Evolutionary conservation across 2,797 vertebrate species (phyloP).

Genomic region (Trachops cirrhosus): DNA sequence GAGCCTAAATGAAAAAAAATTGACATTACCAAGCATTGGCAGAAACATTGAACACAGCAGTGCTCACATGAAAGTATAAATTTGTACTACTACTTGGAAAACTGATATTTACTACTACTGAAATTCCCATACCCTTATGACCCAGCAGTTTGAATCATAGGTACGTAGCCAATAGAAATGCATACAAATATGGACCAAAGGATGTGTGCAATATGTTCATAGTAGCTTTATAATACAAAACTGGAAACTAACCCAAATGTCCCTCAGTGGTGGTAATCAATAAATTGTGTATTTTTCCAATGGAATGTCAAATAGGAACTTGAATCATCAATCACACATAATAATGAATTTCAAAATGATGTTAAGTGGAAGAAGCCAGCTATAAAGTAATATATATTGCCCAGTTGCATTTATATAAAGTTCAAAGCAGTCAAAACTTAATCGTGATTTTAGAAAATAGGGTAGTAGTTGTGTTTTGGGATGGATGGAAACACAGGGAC

Average conservation of each 20-base stretch:
- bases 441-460: neutral
- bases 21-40: neutral
- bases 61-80: neutral
- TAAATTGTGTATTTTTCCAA: neutral
- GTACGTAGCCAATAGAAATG: neutral
- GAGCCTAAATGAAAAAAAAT: neutral
- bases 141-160: neutral
- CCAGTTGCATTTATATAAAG: neutral
- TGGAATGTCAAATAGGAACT: neutral
- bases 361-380: neutral
- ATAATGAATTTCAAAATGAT: neutral
- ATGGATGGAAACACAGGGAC: neutral
- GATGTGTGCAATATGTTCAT: neutral
- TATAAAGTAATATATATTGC: neutral
- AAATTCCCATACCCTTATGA: neutral
- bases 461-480: neutral
- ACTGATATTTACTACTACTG: neutral
- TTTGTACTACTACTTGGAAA: neutral
- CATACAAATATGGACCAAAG: neutral
- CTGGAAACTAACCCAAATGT: neutral
- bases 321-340: neutral
- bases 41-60: neutral
- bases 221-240: neutral
- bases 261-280: neutral
- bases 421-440: neutral